Evolutionary conservation across 2,797 vertebrate species (phyloP).

Genomic region (Vespertilio murinus): DNA sequence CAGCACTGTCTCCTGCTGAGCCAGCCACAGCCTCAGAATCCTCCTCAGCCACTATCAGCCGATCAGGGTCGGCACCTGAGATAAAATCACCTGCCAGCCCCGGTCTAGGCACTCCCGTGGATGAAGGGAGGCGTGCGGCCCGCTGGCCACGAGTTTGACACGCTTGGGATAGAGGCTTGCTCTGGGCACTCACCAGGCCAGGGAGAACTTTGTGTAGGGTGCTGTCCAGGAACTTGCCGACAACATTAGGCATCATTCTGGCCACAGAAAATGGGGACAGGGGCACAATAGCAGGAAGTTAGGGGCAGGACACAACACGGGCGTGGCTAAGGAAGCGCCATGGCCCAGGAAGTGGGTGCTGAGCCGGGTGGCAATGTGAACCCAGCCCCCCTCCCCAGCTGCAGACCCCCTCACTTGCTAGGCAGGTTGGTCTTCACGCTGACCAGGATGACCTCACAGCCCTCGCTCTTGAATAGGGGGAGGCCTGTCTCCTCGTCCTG

Average conservation of each 20-base stretch:
- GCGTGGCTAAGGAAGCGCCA: background rate
- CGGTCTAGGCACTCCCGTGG: background rate
- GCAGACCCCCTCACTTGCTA: constrained; percentile 70
- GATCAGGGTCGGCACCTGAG: background rate
- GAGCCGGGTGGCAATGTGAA: fast-evolving
- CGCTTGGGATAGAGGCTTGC: background rate
- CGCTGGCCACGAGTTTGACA: no score
- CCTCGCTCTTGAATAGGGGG: background rate
- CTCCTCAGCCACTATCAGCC: background rate
- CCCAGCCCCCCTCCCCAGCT: background rate
- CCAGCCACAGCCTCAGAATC: background rate
- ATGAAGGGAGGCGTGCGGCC: background rate
- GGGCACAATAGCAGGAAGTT: background rate
- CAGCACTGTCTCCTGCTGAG: background rate
- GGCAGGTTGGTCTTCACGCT: constrained; percentile 71
- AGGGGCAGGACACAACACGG: background rate
- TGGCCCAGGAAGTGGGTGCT: background rate
- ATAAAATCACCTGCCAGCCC: background rate
- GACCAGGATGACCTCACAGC: constrained; percentile 42
- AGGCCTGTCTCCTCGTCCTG: background rate
- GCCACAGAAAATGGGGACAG: background rate
- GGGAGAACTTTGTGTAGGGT: constrained; percentile 80
- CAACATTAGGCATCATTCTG: constrained; percentile 67
- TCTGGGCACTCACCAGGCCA: constrained; percentile 66
- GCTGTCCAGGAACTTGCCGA: constrained; percentile 79